Conservation (phyloP, 2,113 vertebrate genomes). For the Haplochromis burtoni region DNA sequence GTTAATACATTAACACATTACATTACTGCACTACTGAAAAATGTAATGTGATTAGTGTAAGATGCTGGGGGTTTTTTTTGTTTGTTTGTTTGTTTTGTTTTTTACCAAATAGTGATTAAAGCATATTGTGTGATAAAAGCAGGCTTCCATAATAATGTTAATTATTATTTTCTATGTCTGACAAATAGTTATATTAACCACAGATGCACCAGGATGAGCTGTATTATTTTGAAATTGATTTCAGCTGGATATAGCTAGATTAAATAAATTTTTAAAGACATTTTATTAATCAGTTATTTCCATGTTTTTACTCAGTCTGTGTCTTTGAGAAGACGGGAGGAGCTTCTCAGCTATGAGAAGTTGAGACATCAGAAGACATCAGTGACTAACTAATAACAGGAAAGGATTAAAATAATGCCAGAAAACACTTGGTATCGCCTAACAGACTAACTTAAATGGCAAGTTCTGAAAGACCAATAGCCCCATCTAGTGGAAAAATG, state of each 20-base stretch:
- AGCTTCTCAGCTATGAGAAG: neutral
- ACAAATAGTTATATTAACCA: neutral
- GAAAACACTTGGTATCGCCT: neutral
- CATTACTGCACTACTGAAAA: neutral
- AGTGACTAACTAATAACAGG: neutral
- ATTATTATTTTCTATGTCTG: neutral
- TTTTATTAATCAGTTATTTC: neutral
- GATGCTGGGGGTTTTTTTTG: fast-evolving
- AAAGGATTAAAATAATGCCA: neutral
- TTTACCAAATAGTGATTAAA: neutral
- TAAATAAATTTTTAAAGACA: neutral
- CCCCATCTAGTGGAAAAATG: conserved; percentile 51
- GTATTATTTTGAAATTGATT: neutral
- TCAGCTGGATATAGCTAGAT: neutral
- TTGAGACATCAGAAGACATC: neutral
- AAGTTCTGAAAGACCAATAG: conserved; percentile 30
- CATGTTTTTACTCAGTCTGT: neutral
- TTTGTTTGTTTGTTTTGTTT: neutral
- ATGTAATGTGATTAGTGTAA: neutral
- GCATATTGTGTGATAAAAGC: neutral
- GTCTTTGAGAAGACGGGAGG: neutral
- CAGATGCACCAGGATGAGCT: neutral
- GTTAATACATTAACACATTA: neutral
- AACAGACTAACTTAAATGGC: neutral
- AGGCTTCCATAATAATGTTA: neutral